Percentiles rank a stretch among this genome's conserved stretches.
These are phyloP conservation scores for Nowickia ferox DNA, from an alignment of 2,888 invertebrate genomes.

Conservation along the genomic window DNA sequence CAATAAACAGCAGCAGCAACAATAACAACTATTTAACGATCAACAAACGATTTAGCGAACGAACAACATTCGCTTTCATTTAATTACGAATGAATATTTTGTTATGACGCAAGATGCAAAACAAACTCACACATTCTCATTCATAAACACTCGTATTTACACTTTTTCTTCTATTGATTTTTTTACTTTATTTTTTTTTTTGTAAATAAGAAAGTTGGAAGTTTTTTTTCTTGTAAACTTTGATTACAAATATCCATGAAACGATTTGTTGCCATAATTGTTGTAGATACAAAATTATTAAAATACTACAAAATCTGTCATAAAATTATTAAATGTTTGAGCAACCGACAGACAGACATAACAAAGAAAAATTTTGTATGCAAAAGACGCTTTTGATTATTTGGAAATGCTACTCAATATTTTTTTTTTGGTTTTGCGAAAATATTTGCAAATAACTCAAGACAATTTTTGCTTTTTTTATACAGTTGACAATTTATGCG, in stretches of 20 bases:
- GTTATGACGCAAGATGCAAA: constrained; percentile 40
- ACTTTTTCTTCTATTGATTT: constrained; percentile 45
- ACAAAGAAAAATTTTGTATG: neutral
- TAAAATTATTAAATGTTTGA: constrained; percentile 8
- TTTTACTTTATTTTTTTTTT: neutral
- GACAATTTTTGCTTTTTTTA: constrained; percentile 10
- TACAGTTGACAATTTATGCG: constrained; percentile 29
- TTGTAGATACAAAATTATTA: constrained; percentile 45
- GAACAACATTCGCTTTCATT: constrained; percentile 64
- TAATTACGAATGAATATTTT: constrained; percentile 42
- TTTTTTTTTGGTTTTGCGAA: constrained; percentile 49
- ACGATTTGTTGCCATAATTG: constrained; percentile 2
- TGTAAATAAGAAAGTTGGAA: neutral
- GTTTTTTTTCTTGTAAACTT: neutral
- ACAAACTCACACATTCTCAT: neutral
- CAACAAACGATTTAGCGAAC: constrained; percentile 33
- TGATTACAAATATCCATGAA: constrained; percentile 19
- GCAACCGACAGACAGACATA: neutral
- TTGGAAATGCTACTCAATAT: constrained; percentile 36
- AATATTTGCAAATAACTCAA: constrained; percentile 30
- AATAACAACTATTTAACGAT: constrained; percentile 24
- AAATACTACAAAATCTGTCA: constrained; percentile 34
- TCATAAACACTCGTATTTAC: neutral
- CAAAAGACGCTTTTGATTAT: constrained; percentile 28
- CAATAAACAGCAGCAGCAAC: constrained; percentile 26